Evolutionary conservation across 2,113 vertebrate species (phyloP).

Genomic region (Anthoscopus minutus): DNA sequence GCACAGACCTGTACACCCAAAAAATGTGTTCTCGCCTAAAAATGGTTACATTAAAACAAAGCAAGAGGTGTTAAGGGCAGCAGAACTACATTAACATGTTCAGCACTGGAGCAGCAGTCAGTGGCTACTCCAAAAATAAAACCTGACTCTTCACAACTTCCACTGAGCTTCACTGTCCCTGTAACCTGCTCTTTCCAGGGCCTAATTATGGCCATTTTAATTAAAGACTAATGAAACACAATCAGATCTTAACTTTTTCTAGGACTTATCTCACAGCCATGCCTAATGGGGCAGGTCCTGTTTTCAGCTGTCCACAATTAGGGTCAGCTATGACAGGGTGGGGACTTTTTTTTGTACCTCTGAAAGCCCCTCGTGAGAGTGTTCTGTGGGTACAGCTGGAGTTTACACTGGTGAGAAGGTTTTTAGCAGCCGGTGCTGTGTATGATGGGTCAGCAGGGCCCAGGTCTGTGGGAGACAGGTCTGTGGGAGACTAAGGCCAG

Average conservation of each 20-base stretch:
- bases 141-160: not conserved
- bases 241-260: not conserved
- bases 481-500: not conserved
- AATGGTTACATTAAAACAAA: not conserved
- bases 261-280: not conserved
- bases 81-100: not conserved
- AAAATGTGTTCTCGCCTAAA: not conserved
- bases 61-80: not conserved
- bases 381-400: accelerated
- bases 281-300: too few species aligned
- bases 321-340: not conserved
- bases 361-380: not conserved
- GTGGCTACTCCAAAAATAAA: not conserved
- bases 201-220: not conserved
- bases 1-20: not conserved
- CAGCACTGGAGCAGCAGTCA: not conserved
- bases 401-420: accelerated
- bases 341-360: not conserved
- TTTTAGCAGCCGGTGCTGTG: accelerated
- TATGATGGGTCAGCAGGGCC: too few species aligned
- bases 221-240: not conserved
- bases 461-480: not conserved
- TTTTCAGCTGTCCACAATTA: not conserved
- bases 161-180: not conserved
- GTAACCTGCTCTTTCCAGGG: not conserved